Evolutionary conservation across 2,797 vertebrate genomes (phyloP), one percentile per base, ranked within the genome.

Genomic region (Paratrypauchen microcephalus): DNA sequence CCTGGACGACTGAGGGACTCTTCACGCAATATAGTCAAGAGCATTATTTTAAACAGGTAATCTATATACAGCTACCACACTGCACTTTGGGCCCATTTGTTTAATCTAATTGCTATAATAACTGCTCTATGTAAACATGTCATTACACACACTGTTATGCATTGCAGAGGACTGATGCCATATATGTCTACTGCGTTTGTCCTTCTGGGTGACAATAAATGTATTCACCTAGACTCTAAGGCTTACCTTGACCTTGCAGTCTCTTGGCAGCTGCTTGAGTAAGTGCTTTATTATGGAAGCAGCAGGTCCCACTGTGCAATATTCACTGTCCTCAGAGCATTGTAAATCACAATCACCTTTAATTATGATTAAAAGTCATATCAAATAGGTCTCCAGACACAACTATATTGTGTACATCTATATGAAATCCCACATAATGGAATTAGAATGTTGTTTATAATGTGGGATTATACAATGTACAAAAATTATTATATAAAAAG

Each of bases 361-460:
- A 91, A 92, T 88, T 87, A 84, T 90, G 90, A 92, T 90, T 85
- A 28, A 55, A 88, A 92, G 89, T 74, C 65, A 77, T 82, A 81
- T 74, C 59, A 72, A 82, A 76, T 52, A 55, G 73, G 71, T 79
- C 76, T 79, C 80, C 80, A 83, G 78, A 55, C 52, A 23, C 48
- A 41, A 41, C 2, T 45, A 45, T 45, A 45, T 41, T 13, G 48
- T 52, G 48, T 52, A 45, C 6, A 19, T 52, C 18, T 8, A n/a
- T 87, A 86, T 86, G 83, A 90, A 88, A 83, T 68, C 28, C 68
- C 65, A 75, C 81, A 56, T 7, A 19, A 19, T 52, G 48, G 48
- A 19, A 19, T 19, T n/a, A 52, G 5, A 50, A 18, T 50, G 48
- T 6, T 11, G 9, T n/a, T 12, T 30, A 30, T 30, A 30, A 30